phyloP scores from a whole-genome alignment of 1,140 invertebrate genomes.

The Drosophila ambigua region DNA sequence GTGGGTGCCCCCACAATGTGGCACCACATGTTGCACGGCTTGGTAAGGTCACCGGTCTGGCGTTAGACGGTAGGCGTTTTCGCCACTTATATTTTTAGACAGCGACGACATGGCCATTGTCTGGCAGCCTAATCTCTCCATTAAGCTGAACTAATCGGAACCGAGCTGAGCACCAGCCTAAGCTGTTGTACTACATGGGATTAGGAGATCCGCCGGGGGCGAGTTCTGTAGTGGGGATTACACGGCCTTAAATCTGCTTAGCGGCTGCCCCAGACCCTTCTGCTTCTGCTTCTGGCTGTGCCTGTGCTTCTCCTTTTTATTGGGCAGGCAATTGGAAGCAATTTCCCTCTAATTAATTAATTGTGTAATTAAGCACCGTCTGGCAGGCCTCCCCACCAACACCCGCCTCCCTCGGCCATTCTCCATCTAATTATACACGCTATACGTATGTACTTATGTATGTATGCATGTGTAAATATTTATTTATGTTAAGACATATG shows the following conservation, averaged over 20 bases:
- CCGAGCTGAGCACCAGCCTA: neutral
- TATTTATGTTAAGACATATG: slow-evolving; percentile 9
- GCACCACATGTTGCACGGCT: no score
- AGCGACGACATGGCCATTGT: neutral
- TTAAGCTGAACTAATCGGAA: slow-evolving; percentile 12
- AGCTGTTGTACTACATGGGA: slow-evolving; percentile 2
- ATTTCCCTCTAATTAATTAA: slow-evolving; percentile 45
- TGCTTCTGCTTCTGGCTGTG: no score
- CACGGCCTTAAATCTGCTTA: neutral
- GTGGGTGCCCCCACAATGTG: no score
- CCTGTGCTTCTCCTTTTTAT: neutral
- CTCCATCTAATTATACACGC: slow-evolving; percentile 7
- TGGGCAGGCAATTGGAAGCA: slow-evolving; percentile 19
- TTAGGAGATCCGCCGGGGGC: slow-evolving; percentile 1
- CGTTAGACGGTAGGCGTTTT: no score
- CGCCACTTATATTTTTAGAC: slow-evolving; percentile 27
- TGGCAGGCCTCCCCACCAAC: neutral
- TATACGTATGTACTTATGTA: neutral
- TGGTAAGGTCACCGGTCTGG: no score
- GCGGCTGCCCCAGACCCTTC: neutral
- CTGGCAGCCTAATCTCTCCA: neutral
- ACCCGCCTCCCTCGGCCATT: neutral
- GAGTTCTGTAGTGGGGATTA: neutral
- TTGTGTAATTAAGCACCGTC: slow-evolving; percentile 38
- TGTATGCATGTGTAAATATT: neutral